These are phyloP conservation scores for Pristionchus fissidentatus DNA, from an alignment of 2,888 invertebrate genomes.

Conservation along the genomic window DNA sequence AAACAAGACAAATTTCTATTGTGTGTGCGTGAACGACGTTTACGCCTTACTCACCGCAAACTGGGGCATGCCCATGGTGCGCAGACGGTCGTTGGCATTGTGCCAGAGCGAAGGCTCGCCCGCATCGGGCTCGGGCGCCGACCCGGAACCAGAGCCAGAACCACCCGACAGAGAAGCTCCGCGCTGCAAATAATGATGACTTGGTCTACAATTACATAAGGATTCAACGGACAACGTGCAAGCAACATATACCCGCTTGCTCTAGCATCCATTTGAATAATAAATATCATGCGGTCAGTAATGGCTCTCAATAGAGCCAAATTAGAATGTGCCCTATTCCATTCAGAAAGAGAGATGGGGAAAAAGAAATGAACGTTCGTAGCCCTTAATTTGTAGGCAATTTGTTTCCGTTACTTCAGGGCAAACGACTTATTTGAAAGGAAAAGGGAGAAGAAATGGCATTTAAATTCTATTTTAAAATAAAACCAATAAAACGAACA, in stretches of 20 bases:
- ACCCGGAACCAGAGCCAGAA: not conserved
- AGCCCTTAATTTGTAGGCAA: not conserved
- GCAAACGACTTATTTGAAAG: not conserved
- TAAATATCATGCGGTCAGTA: too few species aligned
- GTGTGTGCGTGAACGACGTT: too few species aligned
- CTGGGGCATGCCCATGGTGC: slow-evolving; percentile 21
- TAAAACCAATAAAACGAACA: not conserved
- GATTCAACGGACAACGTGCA: too few species aligned
- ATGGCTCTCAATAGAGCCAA: too few species aligned
- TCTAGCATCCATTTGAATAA: too few species aligned
- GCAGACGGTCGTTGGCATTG: slow-evolving; percentile 41
- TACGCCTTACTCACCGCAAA: not conserved
- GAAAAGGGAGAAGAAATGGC: not conserved
- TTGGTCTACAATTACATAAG: too few species aligned
- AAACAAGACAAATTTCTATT: too few species aligned
- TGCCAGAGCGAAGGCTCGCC: slow-evolving; percentile 35
- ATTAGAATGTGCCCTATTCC: too few species aligned
- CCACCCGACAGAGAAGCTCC: not conserved
- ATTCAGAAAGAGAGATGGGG: too few species aligned
- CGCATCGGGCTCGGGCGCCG: not conserved
- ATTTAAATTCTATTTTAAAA: not conserved
- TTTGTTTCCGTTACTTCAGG: not conserved
- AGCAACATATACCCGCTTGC: not conserved
- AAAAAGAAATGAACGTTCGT: too few species aligned
- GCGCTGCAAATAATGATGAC: not conserved